A percentile compares a stretch with the other conserved stretches of the same genome.
These are phyloP conservation scores for Anas bernieri DNA, from an alignment of 2,797 vertebrate species.

Conservation along the genomic window DNA sequence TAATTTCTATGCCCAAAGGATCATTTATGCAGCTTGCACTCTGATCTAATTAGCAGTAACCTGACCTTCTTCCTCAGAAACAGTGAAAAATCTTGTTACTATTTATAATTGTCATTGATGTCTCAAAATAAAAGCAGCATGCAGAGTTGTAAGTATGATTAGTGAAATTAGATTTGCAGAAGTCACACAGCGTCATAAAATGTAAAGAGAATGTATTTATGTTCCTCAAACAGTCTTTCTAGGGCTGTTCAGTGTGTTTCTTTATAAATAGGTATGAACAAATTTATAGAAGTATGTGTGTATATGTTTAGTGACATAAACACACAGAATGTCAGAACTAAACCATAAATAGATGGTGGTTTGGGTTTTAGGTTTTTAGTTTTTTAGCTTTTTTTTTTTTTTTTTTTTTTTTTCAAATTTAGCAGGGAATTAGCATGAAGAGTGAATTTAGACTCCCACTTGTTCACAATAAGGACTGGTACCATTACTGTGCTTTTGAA, in stretches of 20 bases:
- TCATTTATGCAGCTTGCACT: neutral
- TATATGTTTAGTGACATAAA: neutral
- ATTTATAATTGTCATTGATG: neutral
- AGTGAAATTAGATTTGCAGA: neutral
- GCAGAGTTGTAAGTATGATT: neutral
- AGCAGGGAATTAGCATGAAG: neutral
- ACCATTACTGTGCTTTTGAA: neutral
- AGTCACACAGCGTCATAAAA: neutral
- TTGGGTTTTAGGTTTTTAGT: neutral
- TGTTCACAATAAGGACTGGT: neutral
- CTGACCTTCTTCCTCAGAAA: slow-evolving; percentile 7
- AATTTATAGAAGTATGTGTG: neutral
- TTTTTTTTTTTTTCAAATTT: neutral
- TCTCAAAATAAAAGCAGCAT: slow-evolving; percentile 14
- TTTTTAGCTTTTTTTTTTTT: neutral
- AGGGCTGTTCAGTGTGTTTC: neutral
- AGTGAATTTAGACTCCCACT: neutral
- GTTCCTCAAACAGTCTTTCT: neutral
- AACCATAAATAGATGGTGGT: neutral
- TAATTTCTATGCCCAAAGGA: slow-evolving; percentile 16
- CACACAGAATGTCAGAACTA: neutral
- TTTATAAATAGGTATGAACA: neutral
- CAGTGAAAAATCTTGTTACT: neutral
- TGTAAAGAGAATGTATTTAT: neutral
- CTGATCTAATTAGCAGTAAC: slow-evolving; percentile 48